Base-by-base conservation (phyloP, 53 echinoderm and acorn worm species). In the Antedon mediterranea region DNA sequence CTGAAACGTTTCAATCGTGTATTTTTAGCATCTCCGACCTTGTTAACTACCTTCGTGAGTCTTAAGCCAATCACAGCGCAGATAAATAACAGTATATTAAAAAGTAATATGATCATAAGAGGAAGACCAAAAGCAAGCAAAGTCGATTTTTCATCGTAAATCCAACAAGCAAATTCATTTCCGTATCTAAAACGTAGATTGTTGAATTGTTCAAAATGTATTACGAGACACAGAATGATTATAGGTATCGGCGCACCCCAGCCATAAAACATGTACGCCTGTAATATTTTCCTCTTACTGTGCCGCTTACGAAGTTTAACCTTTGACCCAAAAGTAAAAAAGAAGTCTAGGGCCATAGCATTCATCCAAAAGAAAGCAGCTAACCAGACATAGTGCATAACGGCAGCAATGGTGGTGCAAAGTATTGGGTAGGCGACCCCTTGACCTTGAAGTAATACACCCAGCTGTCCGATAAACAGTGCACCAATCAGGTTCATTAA, bases 241-340 rank as follows among this genome's bases (percentile, higher is more conserved):
- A 84, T 73, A 7, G 79, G 72, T 34, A 84, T 30, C 26, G 84
- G 84, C 27, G 73, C 43, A 23, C 84, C 84, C 84, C 84, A 84
- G 18, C 74, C 84, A 33, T 84, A 84, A 30, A 79, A 31, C 84
- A 84, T 79, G 13, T 84, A 84, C 23, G 74, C 28, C 2, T 73
- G 31, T 15, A 79, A 41, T 30, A 43, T 73, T 74, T 34, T 79
- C 3, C 29, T 23, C 28, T 78, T 79, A 33, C 57, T 43, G 74
- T 32, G 29, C 11, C 44, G 31, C 72, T 78, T 37, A 37, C 79
- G 79, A 29, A 84, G 73, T 73, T 43, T 84, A 28, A 74, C 79
- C 0, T 57, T 57, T 57, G 57, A 57, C 20, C 57, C 57, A 18
- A 57, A 57, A 15, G 57, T 57, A 18, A 57, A 57, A 57, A 57